A percentile compares a stretch with the other conserved stretches of the same genome.
These are phyloP conservation scores for Thalassophryne amazonica DNA, from an alignment of 2,797 vertebrate species.

Conservation along the genomic window DNA sequence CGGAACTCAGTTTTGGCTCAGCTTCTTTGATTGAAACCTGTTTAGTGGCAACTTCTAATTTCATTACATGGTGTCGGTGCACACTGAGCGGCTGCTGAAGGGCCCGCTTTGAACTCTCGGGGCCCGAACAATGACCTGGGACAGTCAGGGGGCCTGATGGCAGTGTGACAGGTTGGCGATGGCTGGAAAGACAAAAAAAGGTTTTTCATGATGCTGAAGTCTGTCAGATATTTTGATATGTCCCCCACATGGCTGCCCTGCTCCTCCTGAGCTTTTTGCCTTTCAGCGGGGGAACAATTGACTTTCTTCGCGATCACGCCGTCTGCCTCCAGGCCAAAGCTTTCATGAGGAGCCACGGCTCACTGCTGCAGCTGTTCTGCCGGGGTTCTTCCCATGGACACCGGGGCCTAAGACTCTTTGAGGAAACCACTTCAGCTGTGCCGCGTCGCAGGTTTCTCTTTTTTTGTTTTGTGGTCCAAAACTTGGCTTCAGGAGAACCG, in stretches of 20 bases:
- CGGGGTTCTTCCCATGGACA: conserved; percentile 95
- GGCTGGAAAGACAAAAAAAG: conserved; percentile 79
- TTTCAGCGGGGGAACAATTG: conserved; percentile 92
- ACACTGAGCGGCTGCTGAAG: conserved; percentile 89
- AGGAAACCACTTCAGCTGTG: conserved; percentile 60
- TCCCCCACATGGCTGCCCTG: conserved; percentile 94
- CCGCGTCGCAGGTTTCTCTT: conserved; percentile 59
- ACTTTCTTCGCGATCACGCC: conserved; percentile 92
- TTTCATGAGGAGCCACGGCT: conserved; percentile 91
- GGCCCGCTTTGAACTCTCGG: conserved; percentile 89
- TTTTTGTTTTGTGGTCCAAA: conserved; percentile 7
- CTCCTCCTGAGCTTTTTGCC: conserved; percentile 67
- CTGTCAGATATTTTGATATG: conserved; percentile 99
- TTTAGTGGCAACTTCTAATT: conserved; percentile 94
- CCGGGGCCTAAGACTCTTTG: conserved; percentile 56
- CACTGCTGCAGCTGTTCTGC: conserved; percentile 84
- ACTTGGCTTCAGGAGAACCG: conserved; percentile 37
- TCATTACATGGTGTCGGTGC: conserved; percentile 91
- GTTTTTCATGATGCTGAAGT: conserved; percentile 97
- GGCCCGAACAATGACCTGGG: conserved; percentile 90
- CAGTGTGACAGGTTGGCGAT: conserved; percentile 88
- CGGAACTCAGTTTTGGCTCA: conserved; percentile 69
- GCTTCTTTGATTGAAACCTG: conserved; percentile 93
- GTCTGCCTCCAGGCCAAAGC: conserved; percentile 89
- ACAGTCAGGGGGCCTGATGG: conserved; percentile 85